Conservation (phyloP, 2,888 invertebrate species). For the Drosophila vallismaia region DNA sequence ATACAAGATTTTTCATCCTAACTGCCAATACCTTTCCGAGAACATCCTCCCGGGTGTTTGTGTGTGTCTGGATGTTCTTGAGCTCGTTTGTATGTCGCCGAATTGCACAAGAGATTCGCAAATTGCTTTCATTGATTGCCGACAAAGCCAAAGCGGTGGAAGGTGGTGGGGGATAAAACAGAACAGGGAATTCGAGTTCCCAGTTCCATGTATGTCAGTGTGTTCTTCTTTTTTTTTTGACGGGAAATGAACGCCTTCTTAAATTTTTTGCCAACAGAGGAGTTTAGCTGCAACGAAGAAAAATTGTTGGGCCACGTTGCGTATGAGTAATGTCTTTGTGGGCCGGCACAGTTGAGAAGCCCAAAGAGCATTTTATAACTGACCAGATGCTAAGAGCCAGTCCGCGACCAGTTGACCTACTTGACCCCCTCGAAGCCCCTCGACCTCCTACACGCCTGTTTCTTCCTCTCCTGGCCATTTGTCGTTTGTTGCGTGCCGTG, state of each 20-base stretch:
- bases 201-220: neutral
- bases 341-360: conserved; percentile 15
- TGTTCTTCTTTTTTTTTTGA: neutral
- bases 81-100: conserved; percentile 63
- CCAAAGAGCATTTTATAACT: conserved; percentile 48
- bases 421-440: conserved; percentile 2
- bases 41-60: conserved; percentile 13
- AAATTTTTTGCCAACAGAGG: conserved; percentile 44
- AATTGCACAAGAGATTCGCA: conserved; percentile 71
- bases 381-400: conserved; percentile 35
- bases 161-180: neutral
- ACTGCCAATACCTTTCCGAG: conserved; percentile 43
- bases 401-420: conserved; percentile 30
- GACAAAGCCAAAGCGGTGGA: conserved; percentile 49
- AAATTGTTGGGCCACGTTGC: conserved; percentile 31
- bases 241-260: conserved; percentile 40
- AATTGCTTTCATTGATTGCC: conserved; percentile 76
- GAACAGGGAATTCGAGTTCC: conserved; percentile 15
- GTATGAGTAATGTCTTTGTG: conserved; percentile 59
- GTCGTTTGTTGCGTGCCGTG: conserved; percentile 59
- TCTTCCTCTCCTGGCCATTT: conserved; percentile 32
- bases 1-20: conserved; percentile 53
- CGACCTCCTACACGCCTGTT: neutral
- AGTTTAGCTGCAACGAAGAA: conserved; percentile 17
- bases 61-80: conserved; percentile 44